Evolutionary conservation across 2,888 invertebrate species (phyloP).

Genomic region (Agapostemon virescens): DNA sequence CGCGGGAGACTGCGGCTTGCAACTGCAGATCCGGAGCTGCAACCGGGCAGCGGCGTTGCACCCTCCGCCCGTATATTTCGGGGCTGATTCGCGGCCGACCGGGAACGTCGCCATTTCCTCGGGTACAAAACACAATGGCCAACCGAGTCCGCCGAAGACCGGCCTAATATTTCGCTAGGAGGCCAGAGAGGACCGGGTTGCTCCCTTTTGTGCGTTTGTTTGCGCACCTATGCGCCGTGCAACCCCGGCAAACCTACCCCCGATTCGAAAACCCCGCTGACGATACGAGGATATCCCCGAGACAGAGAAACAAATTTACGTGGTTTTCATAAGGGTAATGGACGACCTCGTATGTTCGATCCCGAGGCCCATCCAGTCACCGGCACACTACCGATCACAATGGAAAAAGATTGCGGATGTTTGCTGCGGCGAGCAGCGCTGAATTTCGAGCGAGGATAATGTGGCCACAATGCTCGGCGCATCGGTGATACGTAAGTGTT

Average conservation of each 20-base stretch:
- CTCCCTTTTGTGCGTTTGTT: slow-evolving; percentile 54
- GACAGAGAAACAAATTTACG: slow-evolving; percentile 37
- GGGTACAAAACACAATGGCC: slow-evolving; percentile 70
- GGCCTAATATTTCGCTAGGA: slow-evolving; percentile 66
- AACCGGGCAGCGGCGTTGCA: slow-evolving; percentile 34
- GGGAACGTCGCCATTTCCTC: slow-evolving; percentile 63
- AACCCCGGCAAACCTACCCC: background rate
- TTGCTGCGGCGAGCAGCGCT: background rate
- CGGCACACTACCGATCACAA: background rate
- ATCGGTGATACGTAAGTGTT: background rate
- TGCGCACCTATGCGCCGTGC: slow-evolving; percentile 29
- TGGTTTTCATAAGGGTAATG: slow-evolving; percentile 49
- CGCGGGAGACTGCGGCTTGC: slow-evolving; percentile 49
- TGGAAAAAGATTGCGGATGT: background rate
- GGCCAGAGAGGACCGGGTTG: slow-evolving; percentile 10
- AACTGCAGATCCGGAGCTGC: slow-evolving; percentile 58
- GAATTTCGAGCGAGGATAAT: background rate
- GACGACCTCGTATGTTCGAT: slow-evolving; percentile 27
- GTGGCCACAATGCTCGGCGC: background rate
- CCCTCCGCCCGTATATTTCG: slow-evolving; percentile 58
- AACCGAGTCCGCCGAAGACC: slow-evolving; percentile 55
- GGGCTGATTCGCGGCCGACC: slow-evolving; percentile 64
- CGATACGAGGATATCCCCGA: slow-evolving; percentile 5
- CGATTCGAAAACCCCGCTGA: background rate
- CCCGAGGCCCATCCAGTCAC: background rate